Base-by-base conservation (phyloP, 2,888 invertebrate species). In the Melipona beecheii region DNA sequence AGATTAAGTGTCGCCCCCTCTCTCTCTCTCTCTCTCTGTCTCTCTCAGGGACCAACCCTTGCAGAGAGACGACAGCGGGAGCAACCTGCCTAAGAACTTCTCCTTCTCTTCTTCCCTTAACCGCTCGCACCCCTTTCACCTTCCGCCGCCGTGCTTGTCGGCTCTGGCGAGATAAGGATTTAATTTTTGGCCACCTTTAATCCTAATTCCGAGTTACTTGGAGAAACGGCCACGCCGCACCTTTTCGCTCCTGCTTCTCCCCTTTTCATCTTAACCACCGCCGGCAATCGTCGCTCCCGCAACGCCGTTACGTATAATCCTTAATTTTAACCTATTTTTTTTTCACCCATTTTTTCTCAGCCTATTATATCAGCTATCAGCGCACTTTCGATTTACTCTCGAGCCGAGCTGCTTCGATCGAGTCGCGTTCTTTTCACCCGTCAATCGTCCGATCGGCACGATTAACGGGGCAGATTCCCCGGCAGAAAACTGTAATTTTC, bases 171-270 rank as follows among this genome's bases (percentile, higher is more conserved):
- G 93, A 92, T 92, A 92, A 93, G 93, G 92, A 92, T 93, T 93
- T 93, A 91, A 93, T 93, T 93, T 93, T 93, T 93, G 92, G 92
- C 92, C 91, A 91, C 90, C 91, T 91, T 92, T 93, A 93, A 93
- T 93, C 92, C 92, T 91, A 89, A 91, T 91, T 88, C 91, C 91
- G 87, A 91, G 91, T 91, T 90, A 92, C 91, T 91, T 84, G 89
- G 81, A 62, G n/a, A 77, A 82, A 70, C 85, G 84, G 78, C 77
- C 86, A 31, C 60, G 75, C 75, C 66, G 65, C 81, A 72, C 77
- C 74, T 70, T 24, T 24, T 13, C 58, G 62, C 36, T 73, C 21
- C 68, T 27, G 62, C 79, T 58, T 49, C n/a, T 74, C 72, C 73
- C 68, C 70, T 73, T 71, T 50, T 54, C 54, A 68, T 74, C 77